These are phyloP conservation scores for Ophraella communa DNA, from an alignment of 2,888 invertebrate species.

Conservation along the genomic window DNA sequence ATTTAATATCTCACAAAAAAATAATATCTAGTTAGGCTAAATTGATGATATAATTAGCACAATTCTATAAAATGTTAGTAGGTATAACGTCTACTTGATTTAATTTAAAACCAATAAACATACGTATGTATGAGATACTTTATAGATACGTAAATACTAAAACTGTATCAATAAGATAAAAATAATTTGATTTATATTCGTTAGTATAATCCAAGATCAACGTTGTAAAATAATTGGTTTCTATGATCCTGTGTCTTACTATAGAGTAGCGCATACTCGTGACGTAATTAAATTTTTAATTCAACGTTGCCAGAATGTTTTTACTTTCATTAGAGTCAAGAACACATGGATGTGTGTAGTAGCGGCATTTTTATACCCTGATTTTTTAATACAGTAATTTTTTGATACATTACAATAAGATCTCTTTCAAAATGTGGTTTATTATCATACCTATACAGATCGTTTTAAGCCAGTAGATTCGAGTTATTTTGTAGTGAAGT, in stretches of 20 bases:
- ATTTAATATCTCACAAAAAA: too few relatives aligned
- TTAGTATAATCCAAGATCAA: neutral
- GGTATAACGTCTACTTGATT: neutral
- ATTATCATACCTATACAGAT: too few relatives aligned
- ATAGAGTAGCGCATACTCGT: constrained; percentile 39
- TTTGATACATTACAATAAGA: too few relatives aligned
- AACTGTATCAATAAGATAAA: neutral
- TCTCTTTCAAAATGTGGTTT: too few relatives aligned
- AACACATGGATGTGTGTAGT: neutral
- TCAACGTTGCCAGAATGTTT: neutral
- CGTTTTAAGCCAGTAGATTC: too few relatives aligned
- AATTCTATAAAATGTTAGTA: too few relatives aligned
- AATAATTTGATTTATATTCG: neutral
- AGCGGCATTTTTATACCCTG: too few relatives aligned
- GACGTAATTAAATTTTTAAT: constrained; percentile 11
- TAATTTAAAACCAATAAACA: neutral
- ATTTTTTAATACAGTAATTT: too few relatives aligned
- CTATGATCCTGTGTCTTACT: neutral
- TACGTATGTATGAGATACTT: neutral
- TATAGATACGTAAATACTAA: neutral
- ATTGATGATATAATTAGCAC: too few relatives aligned
- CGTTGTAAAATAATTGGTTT: neutral
- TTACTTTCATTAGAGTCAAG: neutral
- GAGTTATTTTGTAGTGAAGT: too few relatives aligned
- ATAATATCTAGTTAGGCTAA: too few relatives aligned